These are phyloP conservation scores for Peromyscus melanophrys DNA, from an alignment of 2,797 vertebrate species.

Conservation along the genomic window DNA sequence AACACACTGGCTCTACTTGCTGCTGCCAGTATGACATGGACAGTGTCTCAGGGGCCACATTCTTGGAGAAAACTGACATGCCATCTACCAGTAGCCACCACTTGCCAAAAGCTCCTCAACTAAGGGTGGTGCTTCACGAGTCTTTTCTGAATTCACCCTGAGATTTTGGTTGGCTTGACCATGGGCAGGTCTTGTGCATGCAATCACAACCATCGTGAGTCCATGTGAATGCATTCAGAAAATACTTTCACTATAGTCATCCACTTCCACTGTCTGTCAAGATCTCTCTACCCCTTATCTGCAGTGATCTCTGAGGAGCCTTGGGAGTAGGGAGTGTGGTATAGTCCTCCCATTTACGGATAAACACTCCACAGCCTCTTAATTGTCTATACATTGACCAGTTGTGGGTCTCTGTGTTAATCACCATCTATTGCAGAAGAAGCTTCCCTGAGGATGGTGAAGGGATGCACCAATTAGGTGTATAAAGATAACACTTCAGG, in stretches of 20 bases:
- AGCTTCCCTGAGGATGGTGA: not conserved
- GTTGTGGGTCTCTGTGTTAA: not conserved
- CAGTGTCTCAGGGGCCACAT: not conserved
- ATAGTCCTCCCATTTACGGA: not conserved
- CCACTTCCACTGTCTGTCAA: not conserved
- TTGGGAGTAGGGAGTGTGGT: not conserved
- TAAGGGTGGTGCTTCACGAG: not conserved
- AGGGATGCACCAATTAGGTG: not conserved
- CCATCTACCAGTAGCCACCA: not conserved
- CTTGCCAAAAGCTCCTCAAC: not conserved
- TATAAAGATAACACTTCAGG: too few species aligned
- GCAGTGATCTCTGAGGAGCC: not conserved
- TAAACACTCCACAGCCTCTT: not conserved
- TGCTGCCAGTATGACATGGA: not conserved
- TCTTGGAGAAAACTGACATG: not conserved
- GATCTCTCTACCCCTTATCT: not conserved
- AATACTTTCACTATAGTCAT: not conserved
- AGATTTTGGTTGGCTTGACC: not conserved
- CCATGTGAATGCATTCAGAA: not conserved
- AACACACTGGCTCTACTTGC: not conserved
- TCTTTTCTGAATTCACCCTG: not conserved
- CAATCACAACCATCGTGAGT: not conserved
- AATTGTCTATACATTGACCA: not conserved
- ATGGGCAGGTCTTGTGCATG: not conserved
- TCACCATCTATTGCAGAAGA: not conserved